phyloP scores from a whole-genome alignment of 2,113 vertebrate genomes.

The Atherinomorus stipes region DNA sequence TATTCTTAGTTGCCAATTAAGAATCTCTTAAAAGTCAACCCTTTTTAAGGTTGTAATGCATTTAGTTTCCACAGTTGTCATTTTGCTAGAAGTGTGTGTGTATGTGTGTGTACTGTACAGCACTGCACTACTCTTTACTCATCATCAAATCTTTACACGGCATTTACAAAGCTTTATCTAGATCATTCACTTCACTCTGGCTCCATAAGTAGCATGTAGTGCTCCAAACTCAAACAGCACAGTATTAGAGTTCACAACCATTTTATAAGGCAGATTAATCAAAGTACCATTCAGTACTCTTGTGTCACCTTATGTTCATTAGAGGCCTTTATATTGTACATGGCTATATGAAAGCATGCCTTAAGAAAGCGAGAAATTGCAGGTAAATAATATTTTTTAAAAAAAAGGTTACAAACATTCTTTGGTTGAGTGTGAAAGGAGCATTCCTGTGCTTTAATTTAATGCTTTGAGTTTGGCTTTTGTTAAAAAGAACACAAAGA shows the following conservation, averaged over 20 bases:
- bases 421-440: conserved; percentile 83
- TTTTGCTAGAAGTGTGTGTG: conserved; percentile 30
- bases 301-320: conserved; percentile 44
- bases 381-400: conserved; percentile 37
- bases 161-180: conserved; percentile 69
- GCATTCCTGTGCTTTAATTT: conserved; percentile 82
- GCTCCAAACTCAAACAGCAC: conserved; percentile 76
- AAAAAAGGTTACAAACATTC: conserved; percentile 71
- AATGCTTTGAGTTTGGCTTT: conserved; percentile 70
- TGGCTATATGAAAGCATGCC: conserved; percentile 71
- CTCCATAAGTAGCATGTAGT: conserved; percentile 41
- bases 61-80: conserved; percentile 61
- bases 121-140: conserved; percentile 34
- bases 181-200: conserved; percentile 45
- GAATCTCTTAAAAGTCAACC: conserved; percentile 48
- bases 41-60: conserved; percentile 71
- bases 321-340: conserved; percentile 57
- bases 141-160: conserved; percentile 53
- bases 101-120: conserved; percentile 48
- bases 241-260: conserved; percentile 86
- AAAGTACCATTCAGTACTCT: conserved; percentile 52
- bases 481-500: conserved; percentile 62
- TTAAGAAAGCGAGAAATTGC: conserved; percentile 33
- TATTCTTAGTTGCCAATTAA: conserved; percentile 1
- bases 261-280: conserved; percentile 79